Conservation (phyloP, 2,113 vertebrate species). For the Dasypus novemcinctus region DNA sequence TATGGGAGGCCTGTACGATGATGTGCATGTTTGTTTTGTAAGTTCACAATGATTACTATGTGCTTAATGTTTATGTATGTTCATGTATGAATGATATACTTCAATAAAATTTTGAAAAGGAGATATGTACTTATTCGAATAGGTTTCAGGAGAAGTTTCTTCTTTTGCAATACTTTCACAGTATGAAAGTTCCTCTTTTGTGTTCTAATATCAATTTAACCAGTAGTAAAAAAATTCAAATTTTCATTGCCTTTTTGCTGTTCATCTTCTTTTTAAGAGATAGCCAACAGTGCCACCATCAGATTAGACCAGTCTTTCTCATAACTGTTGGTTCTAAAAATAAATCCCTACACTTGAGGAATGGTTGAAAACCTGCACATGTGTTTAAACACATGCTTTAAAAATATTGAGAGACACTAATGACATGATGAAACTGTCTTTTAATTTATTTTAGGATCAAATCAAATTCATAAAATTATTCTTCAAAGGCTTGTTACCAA, state of each 20-base stretch:
- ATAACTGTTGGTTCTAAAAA: not conserved
- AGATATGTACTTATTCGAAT: not conserved
- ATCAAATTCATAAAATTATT: conserved; percentile 16
- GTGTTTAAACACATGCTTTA: not conserved
- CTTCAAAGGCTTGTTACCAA: not conserved
- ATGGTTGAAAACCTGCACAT: not conserved
- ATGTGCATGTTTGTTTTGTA: no score
- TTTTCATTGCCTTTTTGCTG: not conserved
- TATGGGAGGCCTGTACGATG: no score
- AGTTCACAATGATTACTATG: no score
- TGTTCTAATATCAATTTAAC: not conserved
- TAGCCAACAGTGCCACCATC: not conserved
- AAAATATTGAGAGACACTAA: not conserved
- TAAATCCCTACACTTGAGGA: not conserved
- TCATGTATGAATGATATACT: no score
- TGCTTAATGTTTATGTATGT: no score
- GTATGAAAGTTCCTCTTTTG: not conserved
- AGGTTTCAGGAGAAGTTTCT: not conserved
- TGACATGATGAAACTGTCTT: not conserved
- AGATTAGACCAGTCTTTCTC: conserved; percentile 38
- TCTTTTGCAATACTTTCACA: not conserved
- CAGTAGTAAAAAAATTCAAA: not conserved
- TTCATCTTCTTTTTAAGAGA: conserved; percentile 13
- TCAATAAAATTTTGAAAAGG: not conserved
- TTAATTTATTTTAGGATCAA: not conserved